A percentile compares a stretch with the other conserved stretches of the same genome.
phyloP scores from a whole-genome alignment of 1,140 invertebrate species.

The Frieseomelitta varia region DNA sequence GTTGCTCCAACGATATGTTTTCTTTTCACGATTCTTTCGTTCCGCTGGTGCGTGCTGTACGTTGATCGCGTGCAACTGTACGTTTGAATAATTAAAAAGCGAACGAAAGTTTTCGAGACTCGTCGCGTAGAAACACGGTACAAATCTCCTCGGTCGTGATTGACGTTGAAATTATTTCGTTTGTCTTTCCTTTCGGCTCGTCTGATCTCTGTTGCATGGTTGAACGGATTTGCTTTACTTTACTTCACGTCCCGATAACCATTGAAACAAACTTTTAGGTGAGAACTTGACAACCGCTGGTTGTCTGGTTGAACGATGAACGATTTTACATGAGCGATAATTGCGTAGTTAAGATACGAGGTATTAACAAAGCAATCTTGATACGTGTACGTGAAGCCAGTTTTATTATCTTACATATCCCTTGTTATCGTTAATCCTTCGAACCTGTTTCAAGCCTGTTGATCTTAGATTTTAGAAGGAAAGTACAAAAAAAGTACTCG shows the following conservation, averaged over 20 bases:
- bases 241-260: not conserved
- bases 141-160: not conserved
- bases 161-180: conserved; percentile 25
- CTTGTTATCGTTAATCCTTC: no score
- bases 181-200: not conserved
- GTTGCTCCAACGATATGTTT: conserved; percentile 40
- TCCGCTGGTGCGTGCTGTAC: conserved; percentile 13
- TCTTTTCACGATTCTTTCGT: conserved; percentile 39
- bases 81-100: conserved; percentile 48
- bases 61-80: conserved; percentile 32
- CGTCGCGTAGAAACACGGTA: not conserved
- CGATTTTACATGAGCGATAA: not conserved
- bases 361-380: no score
- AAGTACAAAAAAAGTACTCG: no score
- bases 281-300: not conserved
- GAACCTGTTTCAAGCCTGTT: no score
- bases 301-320: not conserved
- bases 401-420: no score
- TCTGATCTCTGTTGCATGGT: not conserved
- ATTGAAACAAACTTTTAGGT: not conserved
- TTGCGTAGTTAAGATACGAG: not conserved
- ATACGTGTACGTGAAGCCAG: no score
- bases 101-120: conserved; percentile 1
- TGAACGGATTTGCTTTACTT: no score
- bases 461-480: no score